These are phyloP conservation scores for Hypselothyrea guttata DNA, from an alignment of 2,888 invertebrate species.

Conservation along the genomic window DNA sequence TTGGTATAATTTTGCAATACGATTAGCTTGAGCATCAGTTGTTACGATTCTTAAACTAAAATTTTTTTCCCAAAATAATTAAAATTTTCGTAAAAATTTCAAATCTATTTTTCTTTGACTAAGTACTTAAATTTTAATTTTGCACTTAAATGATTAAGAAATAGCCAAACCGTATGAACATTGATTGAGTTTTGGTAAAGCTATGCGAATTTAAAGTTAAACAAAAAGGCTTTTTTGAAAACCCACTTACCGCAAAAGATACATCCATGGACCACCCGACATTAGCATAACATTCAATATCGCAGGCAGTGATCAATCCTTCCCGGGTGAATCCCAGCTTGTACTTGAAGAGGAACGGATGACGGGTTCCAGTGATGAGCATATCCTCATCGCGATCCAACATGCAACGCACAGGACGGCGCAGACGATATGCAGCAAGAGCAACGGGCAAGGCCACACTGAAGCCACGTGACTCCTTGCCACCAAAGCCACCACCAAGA, in stretches of 20 bases:
- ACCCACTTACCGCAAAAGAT: slow-evolving; percentile 88
- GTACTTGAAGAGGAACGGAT: slow-evolving; percentile 94
- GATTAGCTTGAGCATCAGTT: no score
- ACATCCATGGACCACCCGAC: slow-evolving; percentile 92
- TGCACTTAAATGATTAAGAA: no score
- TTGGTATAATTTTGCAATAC: no score
- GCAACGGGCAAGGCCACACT: slow-evolving; percentile 89
- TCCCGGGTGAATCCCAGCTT: slow-evolving; percentile 90
- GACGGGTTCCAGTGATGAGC: slow-evolving; percentile 92
- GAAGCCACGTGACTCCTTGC: slow-evolving; percentile 91
- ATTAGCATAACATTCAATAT: slow-evolving; percentile 90
- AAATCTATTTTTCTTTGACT: no score
- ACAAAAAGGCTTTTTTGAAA: no score
- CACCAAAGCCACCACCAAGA: slow-evolving; percentile 97
- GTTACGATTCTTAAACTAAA: no score
- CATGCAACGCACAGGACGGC: slow-evolving; percentile 92
- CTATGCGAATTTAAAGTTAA: no score
- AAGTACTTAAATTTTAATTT: no score
- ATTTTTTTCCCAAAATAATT: no score
- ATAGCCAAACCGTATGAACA: no score
- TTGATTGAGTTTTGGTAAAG: no score
- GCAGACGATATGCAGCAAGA: slow-evolving; percentile 90
- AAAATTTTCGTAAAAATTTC: no score
- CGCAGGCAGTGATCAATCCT: slow-evolving; percentile 89
- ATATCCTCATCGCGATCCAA: slow-evolving; percentile 97